phyloP scores from a whole-genome alignment of 64 coral and sea anemone species.

The Dendrophyllia cribrosa region DNA sequence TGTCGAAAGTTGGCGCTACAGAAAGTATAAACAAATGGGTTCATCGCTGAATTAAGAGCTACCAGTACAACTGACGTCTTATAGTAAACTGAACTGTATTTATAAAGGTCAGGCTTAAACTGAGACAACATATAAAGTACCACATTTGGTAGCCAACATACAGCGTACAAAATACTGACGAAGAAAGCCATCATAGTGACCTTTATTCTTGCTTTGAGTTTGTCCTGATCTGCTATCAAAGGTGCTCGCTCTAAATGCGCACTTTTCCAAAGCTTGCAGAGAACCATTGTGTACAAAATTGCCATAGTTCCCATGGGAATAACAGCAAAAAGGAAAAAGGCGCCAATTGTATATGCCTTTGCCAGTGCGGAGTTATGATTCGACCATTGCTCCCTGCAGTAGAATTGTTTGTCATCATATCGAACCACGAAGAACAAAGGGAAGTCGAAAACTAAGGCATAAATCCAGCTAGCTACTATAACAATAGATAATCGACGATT shows the following conservation, averaged over 20 bases:
- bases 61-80: constrained; percentile 34
- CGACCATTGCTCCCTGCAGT: constrained; percentile 52
- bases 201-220: constrained; percentile 16
- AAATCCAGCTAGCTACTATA: constrained; percentile 17
- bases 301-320: constrained; percentile 35
- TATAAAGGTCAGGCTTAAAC: neutral
- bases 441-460: constrained; percentile 45
- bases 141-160: constrained; percentile 60
- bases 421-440: constrained; percentile 43
- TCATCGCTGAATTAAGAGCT: constrained; percentile 54
- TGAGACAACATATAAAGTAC: constrained; percentile 50
- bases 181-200: constrained; percentile 49
- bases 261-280: constrained; percentile 33
- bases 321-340: constrained; percentile 31
- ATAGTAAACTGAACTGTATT: neutral
- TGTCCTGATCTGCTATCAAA: neutral
- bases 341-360: constrained; percentile 10
- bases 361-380: neutral
- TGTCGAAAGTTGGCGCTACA: constrained; percentile 35
- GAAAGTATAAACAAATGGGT: constrained; percentile 58
- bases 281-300: constrained; percentile 2
- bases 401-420: constrained; percentile 1
- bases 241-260: neutral
- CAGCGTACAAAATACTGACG: constrained; percentile 41
- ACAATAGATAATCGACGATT: neutral